phyloP scores from a whole-genome alignment of 2,888 invertebrate species.

The Nephrotoma flavescens region DNA sequence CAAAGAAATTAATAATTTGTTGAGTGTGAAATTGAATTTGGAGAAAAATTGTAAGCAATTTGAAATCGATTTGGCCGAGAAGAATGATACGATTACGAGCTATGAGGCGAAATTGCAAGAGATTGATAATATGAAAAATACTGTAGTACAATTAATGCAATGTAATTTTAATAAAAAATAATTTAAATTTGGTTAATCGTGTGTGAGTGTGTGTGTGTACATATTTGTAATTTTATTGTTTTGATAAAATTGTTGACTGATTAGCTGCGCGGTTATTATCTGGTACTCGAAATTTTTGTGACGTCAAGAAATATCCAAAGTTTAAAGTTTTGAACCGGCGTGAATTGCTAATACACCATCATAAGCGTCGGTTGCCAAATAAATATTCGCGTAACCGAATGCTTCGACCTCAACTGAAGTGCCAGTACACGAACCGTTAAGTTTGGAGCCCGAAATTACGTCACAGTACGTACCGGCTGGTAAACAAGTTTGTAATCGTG shows the following conservation, averaged over 20 bases:
- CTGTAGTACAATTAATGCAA: conserved; percentile 3
- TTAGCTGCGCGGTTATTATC: too few species aligned
- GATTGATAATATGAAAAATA: not conserved
- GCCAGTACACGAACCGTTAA: conserved; percentile 43
- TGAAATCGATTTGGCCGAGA: not conserved
- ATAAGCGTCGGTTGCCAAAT: conserved; percentile 35
- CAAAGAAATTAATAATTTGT: not conserved
- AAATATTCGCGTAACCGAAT: conserved; percentile 40
- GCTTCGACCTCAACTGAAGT: conserved; percentile 42
- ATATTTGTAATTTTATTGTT: too few species aligned
- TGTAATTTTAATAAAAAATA: conserved; percentile 3
- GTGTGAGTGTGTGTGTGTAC: too few species aligned
- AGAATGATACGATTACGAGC: not conserved
- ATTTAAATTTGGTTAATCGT: not conserved
- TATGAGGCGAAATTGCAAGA: not conserved
- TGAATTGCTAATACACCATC: conserved; percentile 52
- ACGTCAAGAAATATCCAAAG: not conserved
- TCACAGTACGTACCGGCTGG: conserved; percentile 65
- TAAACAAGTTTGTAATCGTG: conserved; percentile 38
- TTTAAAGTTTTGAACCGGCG: not conserved
- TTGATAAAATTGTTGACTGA: too few species aligned
- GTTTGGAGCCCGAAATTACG: conserved; percentile 48
- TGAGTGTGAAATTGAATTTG: not conserved
- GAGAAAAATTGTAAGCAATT: not conserved
- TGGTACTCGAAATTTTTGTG: too few species aligned